A percentile compares a stretch with the other conserved stretches of the same genome.
Evolutionary conservation across 2,113 vertebrate species (phyloP).

Genomic region (Apodemus speciosus): DNA sequence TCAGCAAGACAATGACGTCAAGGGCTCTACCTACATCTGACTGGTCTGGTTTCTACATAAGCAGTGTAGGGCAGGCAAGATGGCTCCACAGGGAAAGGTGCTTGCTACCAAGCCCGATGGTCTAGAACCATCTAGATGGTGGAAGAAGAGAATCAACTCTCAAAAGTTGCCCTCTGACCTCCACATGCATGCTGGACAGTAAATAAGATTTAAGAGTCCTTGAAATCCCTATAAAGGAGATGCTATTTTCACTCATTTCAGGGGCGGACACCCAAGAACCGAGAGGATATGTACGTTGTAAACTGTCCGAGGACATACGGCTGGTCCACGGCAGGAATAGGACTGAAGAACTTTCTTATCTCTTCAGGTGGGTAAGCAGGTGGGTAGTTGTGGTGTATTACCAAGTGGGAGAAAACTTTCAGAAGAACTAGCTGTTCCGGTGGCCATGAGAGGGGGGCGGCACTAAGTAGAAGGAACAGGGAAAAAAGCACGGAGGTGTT

Average conservation of each 20-base stretch:
- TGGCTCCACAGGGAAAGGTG: background rate
- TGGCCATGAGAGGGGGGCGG: background rate
- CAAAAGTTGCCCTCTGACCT: too few relatives aligned
- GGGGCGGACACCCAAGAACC: background rate
- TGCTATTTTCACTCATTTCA: background rate
- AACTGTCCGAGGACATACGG: background rate
- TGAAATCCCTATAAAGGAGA: background rate
- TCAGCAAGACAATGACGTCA: background rate
- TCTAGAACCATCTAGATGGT: rapidly evolving
- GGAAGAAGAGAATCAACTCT: too few relatives aligned
- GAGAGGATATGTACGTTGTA: background rate
- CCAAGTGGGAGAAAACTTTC: too few relatives aligned
- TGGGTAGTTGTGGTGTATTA: background rate
- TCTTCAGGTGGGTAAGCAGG: background rate
- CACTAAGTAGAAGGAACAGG: background rate
- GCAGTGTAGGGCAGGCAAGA: background rate
- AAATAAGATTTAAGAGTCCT: background rate
- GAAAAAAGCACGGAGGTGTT: background rate
- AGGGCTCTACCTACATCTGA: background rate
- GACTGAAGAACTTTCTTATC: background rate
- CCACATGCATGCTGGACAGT: too few relatives aligned
- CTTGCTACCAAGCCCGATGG: background rate
- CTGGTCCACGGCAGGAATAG: background rate
- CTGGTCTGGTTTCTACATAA: background rate
- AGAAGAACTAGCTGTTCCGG: background rate